A percentile compares a stretch with the other conserved stretches of the same genome.
Evolutionary conservation across 2,113 vertebrate species (phyloP).

Genomic region (Pavo muticus): DNA sequence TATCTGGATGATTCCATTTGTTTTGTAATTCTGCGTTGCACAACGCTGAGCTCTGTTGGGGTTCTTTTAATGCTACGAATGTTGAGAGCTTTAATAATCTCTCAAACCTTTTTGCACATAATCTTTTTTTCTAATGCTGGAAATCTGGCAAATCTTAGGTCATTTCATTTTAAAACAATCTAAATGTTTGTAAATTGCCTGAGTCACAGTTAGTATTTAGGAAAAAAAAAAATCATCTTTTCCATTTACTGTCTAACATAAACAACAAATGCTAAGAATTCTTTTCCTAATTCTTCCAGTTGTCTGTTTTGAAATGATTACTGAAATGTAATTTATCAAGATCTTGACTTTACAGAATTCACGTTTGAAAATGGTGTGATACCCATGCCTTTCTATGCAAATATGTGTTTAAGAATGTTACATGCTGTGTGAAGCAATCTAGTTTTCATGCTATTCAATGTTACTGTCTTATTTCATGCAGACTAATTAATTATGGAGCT

Average conservation of each 20-base stretch:
- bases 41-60: background rate
- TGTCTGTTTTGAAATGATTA: slow-evolving; percentile 12
- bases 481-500: background rate
- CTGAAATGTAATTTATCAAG: background rate
- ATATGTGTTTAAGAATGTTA: background rate
- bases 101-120: background rate
- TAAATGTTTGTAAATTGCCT: slow-evolving; percentile 35
- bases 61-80: background rate
- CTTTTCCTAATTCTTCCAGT: background rate
- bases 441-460: background rate
- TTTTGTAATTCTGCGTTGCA: background rate
- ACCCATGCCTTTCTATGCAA: background rate
- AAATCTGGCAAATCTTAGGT: slow-evolving; percentile 31
- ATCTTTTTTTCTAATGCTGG: background rate
- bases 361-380: background rate
- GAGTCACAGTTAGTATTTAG: background rate
- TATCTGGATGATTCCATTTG: background rate
- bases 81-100: background rate
- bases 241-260: slow-evolving; percentile 16
- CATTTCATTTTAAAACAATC: slow-evolving; percentile 11
- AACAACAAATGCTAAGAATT: slow-evolving; percentile 27
- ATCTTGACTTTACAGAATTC: background rate
- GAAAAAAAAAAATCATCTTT: background rate
- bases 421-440: background rate
- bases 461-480: background rate